Evolutionary conservation across 2,888 invertebrate genomes (phyloP), one percentile per base, ranked within the genome.

Genomic region (Chloroclystis v-ata): DNA sequence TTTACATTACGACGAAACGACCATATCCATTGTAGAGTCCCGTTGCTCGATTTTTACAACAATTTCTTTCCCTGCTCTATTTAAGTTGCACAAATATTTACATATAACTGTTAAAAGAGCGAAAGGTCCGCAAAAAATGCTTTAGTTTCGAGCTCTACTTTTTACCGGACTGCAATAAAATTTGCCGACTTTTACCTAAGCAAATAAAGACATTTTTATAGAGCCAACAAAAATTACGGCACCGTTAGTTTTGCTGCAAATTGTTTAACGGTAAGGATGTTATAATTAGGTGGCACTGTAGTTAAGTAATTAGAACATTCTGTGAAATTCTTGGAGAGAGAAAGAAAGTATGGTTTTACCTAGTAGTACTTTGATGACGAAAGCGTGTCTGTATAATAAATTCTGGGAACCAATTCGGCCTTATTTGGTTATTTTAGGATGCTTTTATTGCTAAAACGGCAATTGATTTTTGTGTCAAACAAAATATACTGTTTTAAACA

Each of bases 121-220:
- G 72, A 75, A 74, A 75, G 69, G 69, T 66, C 9, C 28, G 33
- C 48, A 75, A 79, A 72, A 75, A 71, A 60, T 65, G 69, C 63
- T 70, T 75, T 67, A 78, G 61, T 71, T 79, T 75, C 63, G 75
- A 71, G 82, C 42, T 81, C 82, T 70, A 83, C 78, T 86, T 86
- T 85, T 86, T 86, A 85, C 75, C 67, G 69, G 79, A 69, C 78
- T 63, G 75, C 78, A 75, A 70, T 68, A 60, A 60, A 59, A 57
- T 39, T 60, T 52, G 58, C 42, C 60, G 54, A 65, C 66, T 71
- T 67, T 71, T 70, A 64, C 74, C 67, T 67, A 69, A 65, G 71
- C 73, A 80, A 82, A 80, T 79, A 78, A 76, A 81, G 81, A 82
- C 56, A 83, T 79, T 76, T 78, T 77, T 73, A 78, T 78, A 69